Conservation (phyloP, 2,797 vertebrate species). For the Squalus acanthias region DNA sequence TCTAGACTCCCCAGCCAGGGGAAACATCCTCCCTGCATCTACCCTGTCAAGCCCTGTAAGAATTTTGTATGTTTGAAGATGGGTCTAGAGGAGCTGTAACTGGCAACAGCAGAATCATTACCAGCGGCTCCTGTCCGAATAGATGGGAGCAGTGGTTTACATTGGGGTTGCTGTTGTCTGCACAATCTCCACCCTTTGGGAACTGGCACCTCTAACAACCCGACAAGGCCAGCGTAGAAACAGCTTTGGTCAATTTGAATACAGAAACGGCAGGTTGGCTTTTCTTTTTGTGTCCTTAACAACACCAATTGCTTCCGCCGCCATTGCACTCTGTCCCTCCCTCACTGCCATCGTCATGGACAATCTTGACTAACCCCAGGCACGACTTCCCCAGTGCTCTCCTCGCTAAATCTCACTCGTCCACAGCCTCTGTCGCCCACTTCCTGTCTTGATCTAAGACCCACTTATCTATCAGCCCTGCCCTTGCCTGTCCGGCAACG, state of each 20-base stretch:
- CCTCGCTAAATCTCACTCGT: not conserved
- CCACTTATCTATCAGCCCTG: not conserved
- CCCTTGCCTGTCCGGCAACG: not conserved
- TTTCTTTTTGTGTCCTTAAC: not conserved
- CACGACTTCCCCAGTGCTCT: not conserved
- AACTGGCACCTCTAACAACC: not conserved
- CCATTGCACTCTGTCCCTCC: not conserved
- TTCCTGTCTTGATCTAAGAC: not conserved
- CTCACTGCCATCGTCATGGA: not conserved
- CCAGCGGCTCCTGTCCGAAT: too few relatives aligned
- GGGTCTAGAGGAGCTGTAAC: not conserved
- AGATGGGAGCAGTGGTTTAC: too few relatives aligned
- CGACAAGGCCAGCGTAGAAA: not conserved
- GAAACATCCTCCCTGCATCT: too few relatives aligned
- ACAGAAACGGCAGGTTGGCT: not conserved
- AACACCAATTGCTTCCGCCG: not conserved
- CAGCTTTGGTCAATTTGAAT: not conserved
- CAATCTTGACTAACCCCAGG: not conserved
- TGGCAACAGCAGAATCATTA: too few relatives aligned
- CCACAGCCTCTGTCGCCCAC: not conserved
- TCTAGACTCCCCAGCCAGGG: too few relatives aligned
- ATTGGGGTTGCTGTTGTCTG: not conserved
- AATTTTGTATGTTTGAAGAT: not conserved
- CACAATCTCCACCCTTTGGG: not conserved
- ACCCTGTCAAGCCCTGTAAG: too few relatives aligned